These are phyloP conservation scores for Tipula unca DNA, from an alignment of 2,888 invertebrate genomes.

Conservation along the genomic window DNA sequence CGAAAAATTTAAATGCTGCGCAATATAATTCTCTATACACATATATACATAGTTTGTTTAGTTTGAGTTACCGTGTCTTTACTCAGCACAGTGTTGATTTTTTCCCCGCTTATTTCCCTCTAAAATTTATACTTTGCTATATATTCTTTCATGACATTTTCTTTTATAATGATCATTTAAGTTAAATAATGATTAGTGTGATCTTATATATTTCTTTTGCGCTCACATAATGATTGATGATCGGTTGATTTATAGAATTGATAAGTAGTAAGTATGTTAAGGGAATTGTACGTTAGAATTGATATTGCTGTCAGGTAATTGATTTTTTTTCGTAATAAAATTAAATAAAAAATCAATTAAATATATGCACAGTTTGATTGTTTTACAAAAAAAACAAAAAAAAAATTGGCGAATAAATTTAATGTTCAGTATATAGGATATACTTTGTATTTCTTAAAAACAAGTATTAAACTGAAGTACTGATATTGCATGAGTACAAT, in stretches of 20 bases:
- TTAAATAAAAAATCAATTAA: background rate
- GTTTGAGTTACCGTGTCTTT: background rate
- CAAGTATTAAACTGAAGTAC: too few species aligned
- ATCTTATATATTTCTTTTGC: background rate
- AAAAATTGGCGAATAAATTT: background rate
- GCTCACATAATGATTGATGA: background rate
- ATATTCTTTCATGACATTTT: background rate
- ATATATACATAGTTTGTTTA: background rate
- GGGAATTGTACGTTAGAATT: background rate
- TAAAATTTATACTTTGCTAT: background rate
- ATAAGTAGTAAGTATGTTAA: constrained; percentile 8
- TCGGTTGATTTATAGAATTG: background rate
- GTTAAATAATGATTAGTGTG: background rate
- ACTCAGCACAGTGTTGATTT: background rate
- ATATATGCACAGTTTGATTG: background rate
- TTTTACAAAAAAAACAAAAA: background rate
- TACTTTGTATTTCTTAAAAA: too few species aligned
- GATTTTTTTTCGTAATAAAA: background rate
- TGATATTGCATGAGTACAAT: too few species aligned
- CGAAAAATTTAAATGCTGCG: background rate
- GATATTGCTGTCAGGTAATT: background rate
- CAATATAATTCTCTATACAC: background rate
- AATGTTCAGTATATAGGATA: too few species aligned
- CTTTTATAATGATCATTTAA: background rate
- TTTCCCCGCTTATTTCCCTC: background rate